Evolutionary conservation across 2,888 invertebrate species (phyloP).

Genomic region (Microplitis deprimator): DNA sequence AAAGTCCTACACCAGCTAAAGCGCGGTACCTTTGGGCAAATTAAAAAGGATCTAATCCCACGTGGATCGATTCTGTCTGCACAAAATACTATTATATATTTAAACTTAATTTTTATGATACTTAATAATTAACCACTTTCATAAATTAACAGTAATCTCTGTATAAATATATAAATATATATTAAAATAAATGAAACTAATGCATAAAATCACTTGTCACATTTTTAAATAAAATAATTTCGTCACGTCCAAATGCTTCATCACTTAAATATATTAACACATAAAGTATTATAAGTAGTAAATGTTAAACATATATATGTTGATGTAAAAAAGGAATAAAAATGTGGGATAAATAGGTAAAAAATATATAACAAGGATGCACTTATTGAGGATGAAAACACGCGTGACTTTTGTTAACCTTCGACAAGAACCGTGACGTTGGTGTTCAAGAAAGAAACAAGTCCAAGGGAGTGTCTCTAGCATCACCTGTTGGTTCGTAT

Average conservation of each 20-base stretch:
- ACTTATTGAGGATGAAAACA: not conserved
- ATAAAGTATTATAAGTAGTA: no score
- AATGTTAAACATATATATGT: no score
- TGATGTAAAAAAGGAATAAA: not conserved
- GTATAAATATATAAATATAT: not conserved
- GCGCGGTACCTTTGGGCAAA: conserved; percentile 11
- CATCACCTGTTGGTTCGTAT: conserved; percentile 69
- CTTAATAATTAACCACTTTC: not conserved
- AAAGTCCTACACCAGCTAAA: not conserved
- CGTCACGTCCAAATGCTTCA: not conserved
- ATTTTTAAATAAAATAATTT: not conserved
- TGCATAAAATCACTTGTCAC: not conserved
- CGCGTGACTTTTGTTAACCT: conserved; percentile 10
- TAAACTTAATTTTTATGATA: not conserved
- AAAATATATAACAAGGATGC: not conserved
- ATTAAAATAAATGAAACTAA: not conserved
- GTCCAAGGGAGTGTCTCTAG: conserved; percentile 66
- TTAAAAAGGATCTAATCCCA: conserved; percentile 33
- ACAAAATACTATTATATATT: not conserved
- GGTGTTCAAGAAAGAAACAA: conserved; percentile 22
- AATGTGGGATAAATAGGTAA: not conserved
- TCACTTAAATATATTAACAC: not conserved
- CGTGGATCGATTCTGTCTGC: conserved; percentile 29
- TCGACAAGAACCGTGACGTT: not conserved
- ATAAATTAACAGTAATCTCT: no score